Evolutionary conservation across 2,888 invertebrate species (phyloP).

Genomic region (Agonopterix subpropinquella): DNA sequence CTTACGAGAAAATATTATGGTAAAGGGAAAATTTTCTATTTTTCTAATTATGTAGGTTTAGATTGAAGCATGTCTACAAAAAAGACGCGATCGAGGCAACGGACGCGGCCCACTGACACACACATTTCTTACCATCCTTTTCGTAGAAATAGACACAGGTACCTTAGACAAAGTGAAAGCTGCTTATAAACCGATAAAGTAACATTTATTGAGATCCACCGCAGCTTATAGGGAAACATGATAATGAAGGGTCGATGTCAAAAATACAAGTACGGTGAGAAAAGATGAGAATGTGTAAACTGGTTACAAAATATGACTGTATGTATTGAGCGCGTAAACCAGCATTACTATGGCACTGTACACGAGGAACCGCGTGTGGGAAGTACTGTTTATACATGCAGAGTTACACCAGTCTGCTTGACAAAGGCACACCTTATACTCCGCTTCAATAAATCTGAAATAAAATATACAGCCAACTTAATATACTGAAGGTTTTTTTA

Average conservation of each 20-base stretch:
- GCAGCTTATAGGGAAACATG: slow-evolving; percentile 39
- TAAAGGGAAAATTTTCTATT: slow-evolving; percentile 39
- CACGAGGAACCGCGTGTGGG: neutral
- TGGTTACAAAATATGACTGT: neutral
- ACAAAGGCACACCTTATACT: slow-evolving; percentile 58
- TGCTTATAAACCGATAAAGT: slow-evolving; percentile 63
- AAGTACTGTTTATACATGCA: slow-evolving; percentile 9
- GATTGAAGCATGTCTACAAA: slow-evolving; percentile 53
- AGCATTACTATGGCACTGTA: neutral
- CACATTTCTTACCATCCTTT: slow-evolving; percentile 70
- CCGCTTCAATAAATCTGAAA: slow-evolving; percentile 52
- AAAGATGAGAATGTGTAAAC: neutral
- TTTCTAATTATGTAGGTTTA: slow-evolving; percentile 62
- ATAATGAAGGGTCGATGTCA: slow-evolving; percentile 28
- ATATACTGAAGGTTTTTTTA: too few species aligned
- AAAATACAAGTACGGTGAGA: neutral
- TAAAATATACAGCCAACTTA: neutral
- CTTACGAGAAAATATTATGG: slow-evolving; percentile 13
- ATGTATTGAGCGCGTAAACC: neutral
- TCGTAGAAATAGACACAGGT: slow-evolving; percentile 67
- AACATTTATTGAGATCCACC: slow-evolving; percentile 58
- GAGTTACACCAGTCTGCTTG: slow-evolving; percentile 61
- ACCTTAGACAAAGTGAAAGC: slow-evolving; percentile 71
- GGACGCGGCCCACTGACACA: slow-evolving; percentile 72
- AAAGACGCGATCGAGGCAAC: slow-evolving; percentile 49